Evolutionary conservation across 2,113 vertebrate genomes (phyloP).

Genomic region (Microcebus lehilahytsara): DNA sequence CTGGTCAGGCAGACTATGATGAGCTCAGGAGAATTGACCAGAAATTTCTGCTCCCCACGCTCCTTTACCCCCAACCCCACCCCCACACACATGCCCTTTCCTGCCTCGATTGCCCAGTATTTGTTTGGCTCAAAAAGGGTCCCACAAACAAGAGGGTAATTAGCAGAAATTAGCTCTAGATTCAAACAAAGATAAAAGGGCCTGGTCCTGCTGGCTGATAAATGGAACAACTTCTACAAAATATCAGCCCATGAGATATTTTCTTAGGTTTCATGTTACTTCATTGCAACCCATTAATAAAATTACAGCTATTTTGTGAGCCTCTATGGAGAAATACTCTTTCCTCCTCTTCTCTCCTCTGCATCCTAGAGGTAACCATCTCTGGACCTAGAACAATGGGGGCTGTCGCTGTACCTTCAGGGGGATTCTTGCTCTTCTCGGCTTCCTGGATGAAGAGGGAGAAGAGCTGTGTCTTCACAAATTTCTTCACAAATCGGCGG

Average conservation of each 20-base stretch:
- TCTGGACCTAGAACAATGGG: neutral
- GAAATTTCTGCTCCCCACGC: neutral
- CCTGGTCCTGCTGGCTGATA: neutral
- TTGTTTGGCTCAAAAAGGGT: neutral
- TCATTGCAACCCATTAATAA: neutral
- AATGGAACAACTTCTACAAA: neutral
- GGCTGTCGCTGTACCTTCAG: constrained; percentile 85
- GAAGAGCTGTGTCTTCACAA: constrained; percentile 96
- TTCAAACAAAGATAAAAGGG: neutral
- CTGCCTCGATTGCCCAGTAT: neutral
- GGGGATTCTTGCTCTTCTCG: constrained; percentile 88
- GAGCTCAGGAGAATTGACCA: neutral
- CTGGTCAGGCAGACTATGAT: neutral
- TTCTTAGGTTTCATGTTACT: neutral
- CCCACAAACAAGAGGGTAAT: neutral
- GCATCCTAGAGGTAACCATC: neutral
- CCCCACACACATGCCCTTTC: neutral
- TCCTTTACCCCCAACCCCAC: neutral
- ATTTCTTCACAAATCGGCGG: constrained; percentile 91
- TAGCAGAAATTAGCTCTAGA: neutral
- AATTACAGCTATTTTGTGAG: neutral
- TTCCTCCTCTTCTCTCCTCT: neutral
- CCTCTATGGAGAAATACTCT: neutral
- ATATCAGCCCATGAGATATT: neutral
- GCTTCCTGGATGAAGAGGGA: constrained; percentile 95